A percentile compares a stretch with the other conserved stretches of the same genome.
phyloP scores from a whole-genome alignment of 2,888 invertebrate genomes.

The Cryptops parisi region DNA sequence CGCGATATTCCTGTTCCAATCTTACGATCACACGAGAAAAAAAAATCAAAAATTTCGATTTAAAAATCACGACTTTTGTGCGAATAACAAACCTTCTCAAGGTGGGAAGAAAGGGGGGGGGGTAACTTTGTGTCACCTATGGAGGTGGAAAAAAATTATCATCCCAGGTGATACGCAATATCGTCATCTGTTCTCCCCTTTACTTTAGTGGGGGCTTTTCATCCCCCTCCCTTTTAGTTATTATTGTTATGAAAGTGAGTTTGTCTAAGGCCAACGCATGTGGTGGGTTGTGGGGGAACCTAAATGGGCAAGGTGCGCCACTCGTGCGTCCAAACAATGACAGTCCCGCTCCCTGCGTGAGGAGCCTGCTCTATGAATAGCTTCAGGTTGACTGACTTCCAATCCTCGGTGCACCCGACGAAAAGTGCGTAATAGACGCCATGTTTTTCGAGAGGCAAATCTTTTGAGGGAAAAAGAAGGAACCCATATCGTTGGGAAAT shows the following conservation, averaged over 20 bases:
- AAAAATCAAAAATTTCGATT: too few relatives aligned
- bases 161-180: too few relatives aligned
- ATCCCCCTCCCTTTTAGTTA: too few relatives aligned
- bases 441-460: slow-evolving; percentile 14
- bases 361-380: slow-evolving; percentile 7
- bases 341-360: slow-evolving; percentile 6
- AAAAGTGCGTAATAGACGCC: slow-evolving; percentile 15
- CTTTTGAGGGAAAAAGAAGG: neutral
- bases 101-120: slow-evolving; percentile 7
- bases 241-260: slow-evolving; percentile 12
- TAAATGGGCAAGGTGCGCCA: slow-evolving; percentile 9
- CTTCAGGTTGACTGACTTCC: slow-evolving; percentile 15
- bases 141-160: too few relatives aligned
- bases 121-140: too few relatives aligned
- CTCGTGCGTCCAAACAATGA: slow-evolving; percentile 1
- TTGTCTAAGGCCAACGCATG: slow-evolving; percentile 13
- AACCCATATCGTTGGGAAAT: neutral
- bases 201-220: too few relatives aligned
- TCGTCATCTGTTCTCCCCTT: too few relatives aligned
- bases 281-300: slow-evolving; percentile 8
- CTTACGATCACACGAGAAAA: too few relatives aligned
- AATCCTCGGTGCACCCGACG: slow-evolving; percentile 10
- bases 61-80: too few relatives aligned
- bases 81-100: too few relatives aligned
- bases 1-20: too few relatives aligned